phyloP scores from a whole-genome alignment of 2,888 invertebrate genomes.

The Monoplex corrugatus region DNA sequence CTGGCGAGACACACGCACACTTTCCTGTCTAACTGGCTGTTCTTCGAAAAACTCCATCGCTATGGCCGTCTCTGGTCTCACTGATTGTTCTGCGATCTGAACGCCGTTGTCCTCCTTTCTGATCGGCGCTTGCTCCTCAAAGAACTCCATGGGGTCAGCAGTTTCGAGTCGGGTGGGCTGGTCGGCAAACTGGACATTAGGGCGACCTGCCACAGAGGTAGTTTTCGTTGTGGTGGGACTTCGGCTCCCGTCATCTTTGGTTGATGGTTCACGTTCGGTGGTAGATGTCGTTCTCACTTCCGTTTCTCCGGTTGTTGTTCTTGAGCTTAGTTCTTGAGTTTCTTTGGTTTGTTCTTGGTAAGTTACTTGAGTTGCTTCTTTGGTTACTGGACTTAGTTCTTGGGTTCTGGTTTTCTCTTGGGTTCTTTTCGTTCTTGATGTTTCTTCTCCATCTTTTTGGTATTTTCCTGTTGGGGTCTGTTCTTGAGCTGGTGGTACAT shows the following conservation, averaged over 20 bases:
- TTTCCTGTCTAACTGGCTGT: conserved; percentile 63
- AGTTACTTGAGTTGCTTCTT: neutral
- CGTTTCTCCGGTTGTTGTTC: neutral
- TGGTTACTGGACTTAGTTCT: conserved; percentile 44
- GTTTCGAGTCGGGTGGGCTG: conserved; percentile 63
- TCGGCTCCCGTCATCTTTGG: conserved; percentile 17
- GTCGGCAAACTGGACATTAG: conserved; percentile 60
- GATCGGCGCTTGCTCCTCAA: conserved; percentile 71
- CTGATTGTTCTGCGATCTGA: conserved; percentile 60
- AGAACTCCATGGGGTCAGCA: conserved; percentile 73
- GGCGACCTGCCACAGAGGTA: conserved; percentile 45
- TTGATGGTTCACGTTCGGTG: conserved; percentile 51
- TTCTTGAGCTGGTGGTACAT: conserved; percentile 41
- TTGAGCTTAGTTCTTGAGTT: conserved; percentile 37
- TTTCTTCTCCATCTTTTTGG: conserved; percentile 24
- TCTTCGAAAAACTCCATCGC: conserved; percentile 75
- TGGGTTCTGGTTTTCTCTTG: conserved; percentile 39
- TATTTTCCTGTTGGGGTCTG: conserved; percentile 44
- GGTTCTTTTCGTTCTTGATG: conserved; percentile 45
- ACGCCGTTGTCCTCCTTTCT: conserved; percentile 51
- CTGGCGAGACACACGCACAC: conserved; percentile 56
- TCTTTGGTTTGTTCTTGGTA: neutral
- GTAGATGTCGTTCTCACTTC: conserved; percentile 46
- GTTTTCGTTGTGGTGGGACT: conserved; percentile 32
- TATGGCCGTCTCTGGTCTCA: conserved; percentile 66